Base-by-base conservation (phyloP, 2,113 vertebrate species). In the Proterorhinus semilunaris region DNA sequence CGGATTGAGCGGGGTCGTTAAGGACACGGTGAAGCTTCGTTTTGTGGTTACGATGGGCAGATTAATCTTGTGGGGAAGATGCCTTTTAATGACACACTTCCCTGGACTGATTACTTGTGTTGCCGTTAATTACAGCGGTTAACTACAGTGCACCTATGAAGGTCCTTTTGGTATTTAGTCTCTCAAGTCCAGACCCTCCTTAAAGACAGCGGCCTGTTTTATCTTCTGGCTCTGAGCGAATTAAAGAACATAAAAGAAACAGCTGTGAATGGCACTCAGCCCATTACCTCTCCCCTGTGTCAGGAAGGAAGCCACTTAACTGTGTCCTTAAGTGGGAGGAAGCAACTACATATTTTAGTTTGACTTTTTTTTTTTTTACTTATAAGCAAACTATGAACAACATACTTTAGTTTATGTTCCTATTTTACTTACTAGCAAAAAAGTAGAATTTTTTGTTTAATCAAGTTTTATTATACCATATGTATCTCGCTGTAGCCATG, bases 41-140 rank as follows among this genome's bases (percentile, higher is more conserved):
- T 92, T 92, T 84, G 90, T 89, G 90, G 90, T 95, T 78, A 88
- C 70, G 87, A 94, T 92, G 90, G 83, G 93, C 92, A 94, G 96
- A 96, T 91, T 94, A 94, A 95, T 97, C 93, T 92, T 93, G 79
- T 86, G 75, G 91, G 94, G 90, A 57, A 57, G 57, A 91, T 93
- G 93, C 92, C 90, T 93, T 95, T 94, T 92, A 92, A 92, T 93
- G 93, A 93, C 93, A 94, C 92, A 89, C 90, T 90, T 89, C 89
- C 89, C 92, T 93, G 90, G 91, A 85, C 93, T 93, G 93, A 93
- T 91, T 91, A 93, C 92, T 86, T 93, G 91, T 92, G 94, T 93
- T 92, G 87, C 83, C 94, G 92, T 92, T 96, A 96, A 97, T 96
- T 95, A 94, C 90, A 83, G 69, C 77, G 78, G 84, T 93, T 91